phyloP scores from a whole-genome alignment of 2,797 vertebrate genomes.

The Acanthornis magna region DNA sequence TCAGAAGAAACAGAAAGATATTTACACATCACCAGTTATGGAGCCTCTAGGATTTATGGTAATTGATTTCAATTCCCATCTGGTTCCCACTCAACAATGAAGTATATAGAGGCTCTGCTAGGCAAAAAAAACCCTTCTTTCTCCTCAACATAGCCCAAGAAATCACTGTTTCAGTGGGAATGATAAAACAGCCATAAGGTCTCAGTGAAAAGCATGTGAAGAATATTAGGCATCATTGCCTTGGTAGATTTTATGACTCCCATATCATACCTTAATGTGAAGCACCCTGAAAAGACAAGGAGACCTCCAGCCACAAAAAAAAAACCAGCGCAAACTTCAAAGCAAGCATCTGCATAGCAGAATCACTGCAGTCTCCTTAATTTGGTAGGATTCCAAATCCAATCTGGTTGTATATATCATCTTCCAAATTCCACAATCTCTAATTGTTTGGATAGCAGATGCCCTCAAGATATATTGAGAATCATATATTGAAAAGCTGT shows the following conservation, averaged over 20 bases:
- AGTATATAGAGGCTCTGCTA: constrained; percentile 55
- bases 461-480: constrained; percentile 10
- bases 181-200: constrained; percentile 60
- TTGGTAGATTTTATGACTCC: constrained; percentile 59
- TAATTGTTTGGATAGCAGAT: constrained; percentile 59
- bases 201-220: constrained; percentile 65
- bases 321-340: constrained; percentile 47
- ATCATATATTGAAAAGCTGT: background rate
- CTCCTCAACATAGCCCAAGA: constrained; percentile 39
- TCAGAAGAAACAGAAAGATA: constrained; percentile 71
- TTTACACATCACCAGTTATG: constrained; percentile 74
- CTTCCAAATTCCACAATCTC: constrained; percentile 42
- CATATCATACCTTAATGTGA: constrained; percentile 56
- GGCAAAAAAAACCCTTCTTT: constrained; percentile 41
- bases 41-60: constrained; percentile 70
- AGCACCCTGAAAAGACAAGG: constrained; percentile 43
- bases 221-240: constrained; percentile 53
- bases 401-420: constrained; percentile 53
- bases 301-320: constrained; percentile 32
- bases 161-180: constrained; percentile 49
- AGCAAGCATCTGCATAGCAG: constrained; percentile 70
- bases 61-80: constrained; percentile 75
- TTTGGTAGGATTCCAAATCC: constrained; percentile 63
- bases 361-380: constrained; percentile 59
- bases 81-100: constrained; percentile 72